Evolutionary conservation across 30 jellyfish, hydroid and myxozoan genomes (phyloP), one percentile per base, ranked within the genome.

Genomic region (Clytia hemisphaerica): DNA sequence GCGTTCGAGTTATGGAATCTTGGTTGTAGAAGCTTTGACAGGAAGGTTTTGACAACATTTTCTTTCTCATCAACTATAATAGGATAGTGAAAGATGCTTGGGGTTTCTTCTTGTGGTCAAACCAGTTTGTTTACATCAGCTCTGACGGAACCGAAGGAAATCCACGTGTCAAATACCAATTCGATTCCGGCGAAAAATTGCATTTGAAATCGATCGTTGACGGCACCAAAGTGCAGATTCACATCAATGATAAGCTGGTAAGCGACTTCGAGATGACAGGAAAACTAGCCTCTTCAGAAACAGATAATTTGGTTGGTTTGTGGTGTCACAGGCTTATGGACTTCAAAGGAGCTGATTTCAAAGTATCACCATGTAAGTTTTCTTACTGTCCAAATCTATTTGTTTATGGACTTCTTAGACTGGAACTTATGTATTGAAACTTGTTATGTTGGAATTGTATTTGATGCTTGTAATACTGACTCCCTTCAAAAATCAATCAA

Each of bases 41-140:
- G n/a, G n/a, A n/a, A n/a, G n/a, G n/a, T n/a, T n/a, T n/a, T n/a
- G n/a, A n/a, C n/a, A n/a, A n/a, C n/a, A n/a, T n/a, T n/a, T n/a
- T n/a, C n/a, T n/a, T n/a, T n/a, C n/a, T n/a, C n/a, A n/a, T n/a
- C n/a, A n/a, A n/a, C n/a, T n/a, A n/a, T 74, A 57, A 14, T 42
- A 85, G 95, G 74, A 45, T 21, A 7, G 90, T 64, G n/a, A 45
- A 45, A 44, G 36, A 84, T 46, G 79, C 94, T 4, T 85, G 95
- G 95, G 95, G 95, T n/a, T 85, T 63, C 80, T 77, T 85, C 67
- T 71, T 85, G n/a, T 85, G 95, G 95, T 73, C 77, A 25, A 85
- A 77, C 50, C 65, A 80, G 53, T 85, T 85, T 64, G 42, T 85
- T 26, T 85, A 76, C 71, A 77, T 75, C 19, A 79, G 88, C 14